phyloP scores from a whole-genome alignment of 2,797 vertebrate genomes.

The Menidia menidia region DNA sequence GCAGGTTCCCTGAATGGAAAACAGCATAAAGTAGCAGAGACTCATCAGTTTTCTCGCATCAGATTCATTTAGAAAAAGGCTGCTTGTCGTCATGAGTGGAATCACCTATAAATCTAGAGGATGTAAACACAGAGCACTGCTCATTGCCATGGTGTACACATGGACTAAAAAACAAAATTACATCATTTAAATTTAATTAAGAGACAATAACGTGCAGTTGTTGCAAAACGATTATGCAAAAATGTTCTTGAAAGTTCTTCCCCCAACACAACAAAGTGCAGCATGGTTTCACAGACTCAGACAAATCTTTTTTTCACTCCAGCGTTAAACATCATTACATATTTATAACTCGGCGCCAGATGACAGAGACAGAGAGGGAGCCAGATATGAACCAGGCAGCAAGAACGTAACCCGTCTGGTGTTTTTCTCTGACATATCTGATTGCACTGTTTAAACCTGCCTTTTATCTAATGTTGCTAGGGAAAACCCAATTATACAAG shows the following conservation, averaged over 20 bases:
- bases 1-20: constrained; percentile 40
- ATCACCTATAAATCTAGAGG: constrained; percentile 58
- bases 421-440: constrained; percentile 76
- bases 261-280: constrained; percentile 65
- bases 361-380: constrained; percentile 76
- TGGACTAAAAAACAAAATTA: constrained; percentile 53
- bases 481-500: constrained; percentile 77
- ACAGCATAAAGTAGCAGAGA: constrained; percentile 14
- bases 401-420: constrained; percentile 68
- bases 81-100: constrained; percentile 6
- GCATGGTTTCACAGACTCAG: constrained; percentile 70
- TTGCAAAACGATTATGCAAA: constrained; percentile 58
- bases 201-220: constrained; percentile 37
- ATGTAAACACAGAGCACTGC: constrained; percentile 29
- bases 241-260: constrained; percentile 68
- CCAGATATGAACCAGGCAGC: constrained; percentile 73
- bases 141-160: constrained; percentile 24
- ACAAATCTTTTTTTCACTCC: constrained; percentile 77
- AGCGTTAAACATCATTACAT: constrained; percentile 85
- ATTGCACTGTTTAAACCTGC: constrained; percentile 79
- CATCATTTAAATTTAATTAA: constrained; percentile 45
- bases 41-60: neutral
- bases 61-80: constrained; percentile 1
- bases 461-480: constrained; percentile 73
- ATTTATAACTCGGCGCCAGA: constrained; percentile 84